Evolutionary conservation across 2,113 vertebrate genomes (phyloP).

Genomic region (Speoplatyrhinus poulsoni): DNA sequence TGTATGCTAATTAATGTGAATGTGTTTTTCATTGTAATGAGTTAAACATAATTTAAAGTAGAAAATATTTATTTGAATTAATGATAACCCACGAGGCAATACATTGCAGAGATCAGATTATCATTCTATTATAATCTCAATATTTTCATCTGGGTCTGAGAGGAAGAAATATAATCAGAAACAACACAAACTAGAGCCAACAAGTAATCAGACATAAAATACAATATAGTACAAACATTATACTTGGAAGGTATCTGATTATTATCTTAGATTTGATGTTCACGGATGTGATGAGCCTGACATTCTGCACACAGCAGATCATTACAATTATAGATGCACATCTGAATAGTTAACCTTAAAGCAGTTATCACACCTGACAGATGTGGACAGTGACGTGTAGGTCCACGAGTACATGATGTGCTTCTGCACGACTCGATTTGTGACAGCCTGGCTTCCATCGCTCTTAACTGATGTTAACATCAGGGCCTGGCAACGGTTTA

Average conservation of each 20-base stretch:
- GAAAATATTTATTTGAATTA: no score
- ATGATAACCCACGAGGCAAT: conserved; percentile 18
- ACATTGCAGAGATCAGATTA: conserved; percentile 60
- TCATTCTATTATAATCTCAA: conserved; percentile 73
- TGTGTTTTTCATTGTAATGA: no score
- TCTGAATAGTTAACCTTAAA: not conserved
- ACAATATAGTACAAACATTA: no score
- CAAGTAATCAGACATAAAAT: no score
- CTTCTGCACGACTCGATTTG: not conserved
- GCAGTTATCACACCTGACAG: not conserved
- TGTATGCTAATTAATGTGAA: no score
- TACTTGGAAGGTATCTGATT: not conserved
- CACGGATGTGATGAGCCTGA: conserved; percentile 27
- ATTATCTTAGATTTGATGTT: no score
- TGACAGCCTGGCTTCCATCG: no score
- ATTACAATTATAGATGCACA: conserved; percentile 4
- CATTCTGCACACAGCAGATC: conserved; percentile 48
- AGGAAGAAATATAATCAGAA: conserved; percentile 57
- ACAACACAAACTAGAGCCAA: conserved; percentile 20
- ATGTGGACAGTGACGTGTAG: not conserved
- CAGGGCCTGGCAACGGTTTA: no score
- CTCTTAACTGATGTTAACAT: no score
- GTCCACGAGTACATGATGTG: not conserved
- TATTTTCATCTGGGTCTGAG: conserved; percentile 55
- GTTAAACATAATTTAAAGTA: no score